Base-by-base conservation (phyloP, 1,140 invertebrate genomes). In the Octopus sinensis region DNA sequence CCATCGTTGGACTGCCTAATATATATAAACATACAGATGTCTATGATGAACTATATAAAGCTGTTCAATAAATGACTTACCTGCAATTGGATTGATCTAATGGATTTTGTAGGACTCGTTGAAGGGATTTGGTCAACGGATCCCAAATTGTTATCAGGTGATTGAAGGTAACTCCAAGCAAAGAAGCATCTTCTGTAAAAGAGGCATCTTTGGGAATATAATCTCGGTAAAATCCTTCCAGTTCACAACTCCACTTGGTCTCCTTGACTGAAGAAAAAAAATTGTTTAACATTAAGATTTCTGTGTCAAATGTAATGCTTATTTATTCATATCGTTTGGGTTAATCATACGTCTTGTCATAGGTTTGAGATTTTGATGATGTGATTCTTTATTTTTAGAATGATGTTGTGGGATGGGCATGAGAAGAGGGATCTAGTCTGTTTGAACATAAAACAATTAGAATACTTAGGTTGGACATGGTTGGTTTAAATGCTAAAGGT, bases 181-280 rank as follows among this genome's bases (percentile, higher is more conserved):
- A 86, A 2, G 95, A 96, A 53, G 94, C 95, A 91, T 96, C 95
- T 75, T 92, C 90, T 1, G 95, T 94, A 88, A 96, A 96, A 76
- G 91, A 92, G 1, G 93, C 91, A 82, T 92, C 91, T 53, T 91
- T 92, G 68, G 93, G 90, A 6, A 91, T 83, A 17, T 94, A 84
- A 84, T 93, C 90, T 43, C 93, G 91, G 86, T 95, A 96, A 78
- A 91, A 92, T 4, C 94, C 93, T 53, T 93, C 90, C 76, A 92
- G 93, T 23, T 93, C 90, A 88, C 94, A 95, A 76, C 87, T 91
- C 95, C 95, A 96, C 73, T 83, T 88, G 4, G 76, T 78, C 80
- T 87, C 89, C 6, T 75, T 82, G 76, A 86, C 89, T 90, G 73
- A 68, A 83, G 84, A 56, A 80, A 62, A 80, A 78, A 52, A 81